phyloP scores from a whole-genome alignment of 2,888 invertebrate species.

The Limulus polyphemus region DNA sequence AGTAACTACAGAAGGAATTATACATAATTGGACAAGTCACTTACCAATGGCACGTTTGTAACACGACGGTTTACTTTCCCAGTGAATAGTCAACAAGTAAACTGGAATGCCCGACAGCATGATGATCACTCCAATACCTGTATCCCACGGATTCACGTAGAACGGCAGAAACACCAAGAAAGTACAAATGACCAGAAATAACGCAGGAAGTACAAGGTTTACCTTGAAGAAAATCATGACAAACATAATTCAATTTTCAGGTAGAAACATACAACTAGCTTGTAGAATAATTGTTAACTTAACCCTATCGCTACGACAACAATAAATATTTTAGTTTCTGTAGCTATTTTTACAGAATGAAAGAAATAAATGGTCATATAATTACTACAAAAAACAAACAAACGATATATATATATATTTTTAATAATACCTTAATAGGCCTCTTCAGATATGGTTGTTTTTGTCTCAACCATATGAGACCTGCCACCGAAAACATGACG shows the following conservation, averaged over 20 bases:
- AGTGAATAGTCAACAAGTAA: constrained; percentile 48
- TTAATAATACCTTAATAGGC: constrained; percentile 57
- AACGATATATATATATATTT: too few relatives aligned
- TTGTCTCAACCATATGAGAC: constrained; percentile 69
- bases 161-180: constrained; percentile 77
- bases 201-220: constrained; percentile 60
- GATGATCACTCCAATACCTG: constrained; percentile 56
- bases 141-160: constrained; percentile 63
- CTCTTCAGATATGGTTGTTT: constrained; percentile 59
- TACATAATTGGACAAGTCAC: constrained; percentile 29
- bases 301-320: too few relatives aligned
- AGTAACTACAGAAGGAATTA: too few relatives aligned
- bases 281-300: too few relatives aligned
- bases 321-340: too few relatives aligned
- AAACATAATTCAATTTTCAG: too few relatives aligned
- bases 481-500: constrained; percentile 68
- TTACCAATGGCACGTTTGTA: constrained; percentile 50
- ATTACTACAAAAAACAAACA: too few relatives aligned
- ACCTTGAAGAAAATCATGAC: constrained; percentile 43
- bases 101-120: constrained; percentile 69
- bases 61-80: constrained; percentile 45
- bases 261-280: too few relatives aligned
- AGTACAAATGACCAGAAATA: constrained; percentile 69
- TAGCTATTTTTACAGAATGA: too few relatives aligned
- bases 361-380: too few relatives aligned